Base-by-base conservation (phyloP, 2,888 invertebrate species). In the Drosophila gaucha region DNA sequence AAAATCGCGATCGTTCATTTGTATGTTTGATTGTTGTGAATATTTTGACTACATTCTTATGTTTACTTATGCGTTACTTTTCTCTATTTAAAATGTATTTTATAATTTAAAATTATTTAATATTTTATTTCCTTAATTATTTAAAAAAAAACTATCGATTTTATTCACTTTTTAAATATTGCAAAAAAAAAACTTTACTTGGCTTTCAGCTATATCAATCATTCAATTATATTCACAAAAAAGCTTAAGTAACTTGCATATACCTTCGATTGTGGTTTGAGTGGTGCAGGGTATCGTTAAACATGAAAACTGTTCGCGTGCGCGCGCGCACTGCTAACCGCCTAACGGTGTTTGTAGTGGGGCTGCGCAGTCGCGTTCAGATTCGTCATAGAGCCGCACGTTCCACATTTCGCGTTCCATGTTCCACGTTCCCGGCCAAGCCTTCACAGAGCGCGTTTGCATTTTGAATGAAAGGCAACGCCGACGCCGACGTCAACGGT, bases 271-370 rank as follows among this genome's bases (percentile, higher is more conserved):
- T 41, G 24, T 5, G 16, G 9, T 20, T 41, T n/a, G 5, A 16
- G 10, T 3, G 10, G 18, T 16, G 10, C 8, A 71, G 72, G 55
- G 72, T 72, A 59, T 71, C 6, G n/a, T 9, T 8, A 31, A 50
- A 60, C 76, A 80, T 86, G 80, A 84, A 86, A 80, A 74, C 50
- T 41, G 55, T 72, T 82, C 79, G 80, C 79, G 85, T 82, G 88
- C 83, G 62, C 74, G 41, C 71, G 76, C 14, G 41, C 71, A 59
- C 59, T 62, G 57, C 79, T 58, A n/a, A n/a, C n/a, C n/a, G 76
- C 68, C 80, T 83, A 82, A 88, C 82, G 80, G 80, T 87, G 80
- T 62, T 77, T 87, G 74, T 86, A 83, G 82, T 79, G 72, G n/a
- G n/a, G 33, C 78, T 41, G 73, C 71, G 71, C 73, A 51, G 74